Percentiles rank a stretch among this genome's conserved stretches.
Conservation (phyloP, 2,888 invertebrate genomes). For the Isoperla grammatica region DNA sequence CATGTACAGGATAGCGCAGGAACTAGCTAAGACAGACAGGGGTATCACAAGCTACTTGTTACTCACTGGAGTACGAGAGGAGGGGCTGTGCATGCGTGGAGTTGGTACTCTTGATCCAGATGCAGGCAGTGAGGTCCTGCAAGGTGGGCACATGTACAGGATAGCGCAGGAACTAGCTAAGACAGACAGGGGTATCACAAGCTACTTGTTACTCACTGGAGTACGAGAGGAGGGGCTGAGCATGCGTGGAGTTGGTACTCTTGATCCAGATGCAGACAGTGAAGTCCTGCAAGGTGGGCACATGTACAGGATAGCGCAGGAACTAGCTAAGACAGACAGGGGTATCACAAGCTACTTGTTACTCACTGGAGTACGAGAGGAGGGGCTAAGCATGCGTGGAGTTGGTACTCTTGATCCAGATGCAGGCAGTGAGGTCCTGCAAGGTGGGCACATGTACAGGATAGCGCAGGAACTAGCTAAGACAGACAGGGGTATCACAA, state of each 20-base stretch:
- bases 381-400: constrained; percentile 49
- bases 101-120: constrained; percentile 50
- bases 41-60: no score
- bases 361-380: constrained; percentile 53
- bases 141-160: constrained; percentile 47
- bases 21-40: constrained; percentile 42
- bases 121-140: constrained; percentile 51
- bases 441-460: constrained; percentile 47
- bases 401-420: constrained; percentile 50
- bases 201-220: constrained; percentile 49
- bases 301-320: constrained; percentile 46
- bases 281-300: constrained; percentile 49
- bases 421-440: constrained; percentile 51
- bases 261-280: constrained; percentile 52
- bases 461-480: constrained; percentile 50
- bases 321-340: constrained; percentile 42
- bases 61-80: constrained; percentile 53
- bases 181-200: no score
- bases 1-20: constrained; percentile 46
- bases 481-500: neutral
- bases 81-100: constrained; percentile 49
- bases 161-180: constrained; percentile 52
- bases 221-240: constrained; percentile 51
- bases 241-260: constrained; percentile 47
- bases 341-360: no score